Evolutionary conservation across 2,113 vertebrate genomes (phyloP), one percentile per base, ranked within the genome.

Genomic region (Notiomystis cincta): DNA sequence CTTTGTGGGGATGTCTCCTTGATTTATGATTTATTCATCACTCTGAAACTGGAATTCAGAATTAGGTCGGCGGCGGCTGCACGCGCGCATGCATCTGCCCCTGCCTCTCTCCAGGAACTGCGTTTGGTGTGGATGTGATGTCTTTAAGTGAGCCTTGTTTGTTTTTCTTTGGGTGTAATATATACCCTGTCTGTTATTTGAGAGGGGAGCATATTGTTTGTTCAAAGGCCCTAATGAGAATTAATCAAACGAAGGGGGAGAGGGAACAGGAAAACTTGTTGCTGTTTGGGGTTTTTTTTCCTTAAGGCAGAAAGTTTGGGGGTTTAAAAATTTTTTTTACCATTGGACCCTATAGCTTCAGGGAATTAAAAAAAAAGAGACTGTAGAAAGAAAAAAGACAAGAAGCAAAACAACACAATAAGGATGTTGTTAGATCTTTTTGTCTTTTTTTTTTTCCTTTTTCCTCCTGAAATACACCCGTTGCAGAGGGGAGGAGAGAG

Each of bases 141-240:
- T 92, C 97, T 97, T 97, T 82, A 93, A 92, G 96, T 76, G 83
- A 97, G 78, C 77, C 85, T 86, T 96, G 96, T 98, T 98, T 97
- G 97, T 97, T 98, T 98, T 97, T 70, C 82, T 97, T 98, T 93
- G 90, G 60, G 90, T n/a, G 76, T 97, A 96, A 70, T 96, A 92
- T 96, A 97, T 95, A 96, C 95, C 96, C 91, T 91, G 87, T 30
- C 83, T 96, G 94, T 95, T 97, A 97, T 90, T 96, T 80, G 96
- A 97, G 96, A 97, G 94, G 96, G 35, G 90, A 97, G 87, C 90
- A 84, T 97, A 96, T 95, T 98, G 96, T 98, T 97, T 97, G 96
- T 82, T 94, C 96, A 96, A 96, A 95, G 93, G 89, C 93, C 82
- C 94, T 98, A 97, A 97, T 97, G 96, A 98, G 97, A 97, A 95